These are phyloP conservation scores for Probaryconus sp. DNA, from an alignment of 1,140 invertebrate genomes.

Conservation along the genomic window DNA sequence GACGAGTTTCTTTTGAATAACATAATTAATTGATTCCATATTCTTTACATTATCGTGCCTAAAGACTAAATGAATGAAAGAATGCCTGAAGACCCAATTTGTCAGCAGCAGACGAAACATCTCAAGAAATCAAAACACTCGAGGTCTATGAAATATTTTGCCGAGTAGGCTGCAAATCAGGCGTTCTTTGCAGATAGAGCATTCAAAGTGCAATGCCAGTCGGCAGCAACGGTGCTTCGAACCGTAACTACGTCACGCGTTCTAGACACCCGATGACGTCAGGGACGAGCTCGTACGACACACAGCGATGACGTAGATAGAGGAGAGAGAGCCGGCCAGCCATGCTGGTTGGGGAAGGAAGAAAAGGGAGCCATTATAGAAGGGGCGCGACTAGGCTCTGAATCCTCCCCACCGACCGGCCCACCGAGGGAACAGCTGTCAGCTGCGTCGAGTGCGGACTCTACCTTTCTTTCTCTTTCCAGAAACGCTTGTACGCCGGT, in stretches of 20 bases:
- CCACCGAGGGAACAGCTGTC: conserved; percentile 79
- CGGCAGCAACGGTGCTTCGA: conserved; percentile 61
- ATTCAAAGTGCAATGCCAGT: conserved; percentile 28
- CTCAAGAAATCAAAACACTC: no score
- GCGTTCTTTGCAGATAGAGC: conserved; percentile 7
- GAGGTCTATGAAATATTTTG: conserved; percentile 12
- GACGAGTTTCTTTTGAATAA: no score
- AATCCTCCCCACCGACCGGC: conserved; percentile 78
- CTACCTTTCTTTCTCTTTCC: conserved; percentile 69
- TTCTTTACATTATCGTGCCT: no score
- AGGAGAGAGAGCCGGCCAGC: conserved; percentile 71
- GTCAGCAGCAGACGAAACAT: no score
- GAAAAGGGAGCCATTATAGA: conserved; percentile 80
- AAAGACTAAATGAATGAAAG: no score
- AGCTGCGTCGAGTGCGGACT: conserved; percentile 75
- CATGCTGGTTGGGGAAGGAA: conserved; percentile 79
- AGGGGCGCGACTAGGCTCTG: conserved; percentile 78
- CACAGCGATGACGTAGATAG: conserved; percentile 59
- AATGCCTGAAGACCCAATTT: no score
- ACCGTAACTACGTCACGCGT: conserved; percentile 69
- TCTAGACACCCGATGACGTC: conserved; percentile 72
- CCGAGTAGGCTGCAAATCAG: conserved; percentile 11
- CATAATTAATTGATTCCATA: no score
- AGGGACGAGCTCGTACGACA: conserved; percentile 61
- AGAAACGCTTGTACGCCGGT: conserved; percentile 47